Conservation (phyloP, 2,113 vertebrate species). For the Panurus biarmicus region DNA sequence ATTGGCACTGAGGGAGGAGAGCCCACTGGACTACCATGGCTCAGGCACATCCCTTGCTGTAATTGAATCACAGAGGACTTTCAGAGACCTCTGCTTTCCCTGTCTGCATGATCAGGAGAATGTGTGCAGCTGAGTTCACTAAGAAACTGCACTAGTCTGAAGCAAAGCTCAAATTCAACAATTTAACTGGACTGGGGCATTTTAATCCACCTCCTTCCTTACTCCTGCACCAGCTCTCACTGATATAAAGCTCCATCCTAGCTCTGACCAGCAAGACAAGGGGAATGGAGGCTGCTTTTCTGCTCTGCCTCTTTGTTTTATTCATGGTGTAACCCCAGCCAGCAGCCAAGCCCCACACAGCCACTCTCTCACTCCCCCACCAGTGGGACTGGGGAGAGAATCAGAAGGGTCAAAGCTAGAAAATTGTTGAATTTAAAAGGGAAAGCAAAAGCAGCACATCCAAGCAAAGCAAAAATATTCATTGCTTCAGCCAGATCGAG, state of each 20-base stretch:
- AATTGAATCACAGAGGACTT: not conserved
- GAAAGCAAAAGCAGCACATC: not conserved
- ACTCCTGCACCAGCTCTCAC: not conserved
- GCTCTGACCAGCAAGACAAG: not conserved
- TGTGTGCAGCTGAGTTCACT: not conserved
- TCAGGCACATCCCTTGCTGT: not conserved
- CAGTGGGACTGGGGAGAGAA: accelerated
- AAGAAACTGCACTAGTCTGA: not conserved
- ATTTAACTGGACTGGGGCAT: not conserved
- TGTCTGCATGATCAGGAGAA: not conserved
- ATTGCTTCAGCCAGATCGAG: not conserved
- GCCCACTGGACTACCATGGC: not conserved
- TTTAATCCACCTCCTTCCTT: not conserved
- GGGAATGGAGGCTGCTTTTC: accelerated
- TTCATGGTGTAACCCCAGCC: not conserved
- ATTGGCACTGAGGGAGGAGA: not conserved
- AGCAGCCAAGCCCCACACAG: not conserved
- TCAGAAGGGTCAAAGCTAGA: not conserved
- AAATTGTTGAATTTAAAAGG: not conserved
- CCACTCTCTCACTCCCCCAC: not conserved
- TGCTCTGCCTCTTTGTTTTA: not conserved
- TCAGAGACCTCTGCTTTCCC: not conserved
- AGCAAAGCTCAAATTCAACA: not conserved
- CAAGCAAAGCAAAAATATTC: not conserved
- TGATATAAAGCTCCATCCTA: not conserved